Evolutionary conservation across 2,888 invertebrate genomes (phyloP), one percentile per base, ranked within the genome.

Genomic region (Tuta absoluta): DNA sequence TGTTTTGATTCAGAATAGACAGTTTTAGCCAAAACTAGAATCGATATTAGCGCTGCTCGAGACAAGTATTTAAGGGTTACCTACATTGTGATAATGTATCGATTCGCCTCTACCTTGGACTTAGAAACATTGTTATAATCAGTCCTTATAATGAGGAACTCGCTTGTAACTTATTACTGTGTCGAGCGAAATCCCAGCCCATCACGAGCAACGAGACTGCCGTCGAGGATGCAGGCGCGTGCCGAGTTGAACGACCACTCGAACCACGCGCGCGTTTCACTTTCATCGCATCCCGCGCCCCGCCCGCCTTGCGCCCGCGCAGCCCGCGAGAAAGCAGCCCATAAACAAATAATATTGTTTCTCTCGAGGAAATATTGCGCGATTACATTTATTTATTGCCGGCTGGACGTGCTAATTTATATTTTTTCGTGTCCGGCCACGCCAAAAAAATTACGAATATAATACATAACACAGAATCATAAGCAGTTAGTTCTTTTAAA

Each of bases 191-290:
- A 76, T 72, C 71, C 71, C 77, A 83, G 76, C 77, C 78, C 77
- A 83, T 79, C 78, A 77, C 74, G 69, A 80, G 75, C 76, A 79
- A 79, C 75, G 71, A 80, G 78, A 82, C 76, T 72, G 75, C 71
- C 73, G 77, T 71, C 71, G 71, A 81, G 81, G 82, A 82, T 79
- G 82, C 80, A 81, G 86, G 86, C 90, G 91, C 91, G 91, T 91
- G 91, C 91, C 89, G 90, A 82, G 91, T 91, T 91, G 89, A 91
- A 91, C 88, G 91, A 91, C 91, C 91, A 89, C 76, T 78, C 33
- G 63, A 60, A 78, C 79, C 79, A 81, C 80, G 83, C 81, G 81
- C 79, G 77, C 80, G 78, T 89, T 91, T 91, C 91, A 91, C 91
- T 91, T 91, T 91, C 91, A 84, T 84, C 79, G 78, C 76, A 81